Evolutionary conservation across 53 echinoderm and acorn worm genomes (phyloP).

Genomic region (Paracentrotus lividus): DNA sequence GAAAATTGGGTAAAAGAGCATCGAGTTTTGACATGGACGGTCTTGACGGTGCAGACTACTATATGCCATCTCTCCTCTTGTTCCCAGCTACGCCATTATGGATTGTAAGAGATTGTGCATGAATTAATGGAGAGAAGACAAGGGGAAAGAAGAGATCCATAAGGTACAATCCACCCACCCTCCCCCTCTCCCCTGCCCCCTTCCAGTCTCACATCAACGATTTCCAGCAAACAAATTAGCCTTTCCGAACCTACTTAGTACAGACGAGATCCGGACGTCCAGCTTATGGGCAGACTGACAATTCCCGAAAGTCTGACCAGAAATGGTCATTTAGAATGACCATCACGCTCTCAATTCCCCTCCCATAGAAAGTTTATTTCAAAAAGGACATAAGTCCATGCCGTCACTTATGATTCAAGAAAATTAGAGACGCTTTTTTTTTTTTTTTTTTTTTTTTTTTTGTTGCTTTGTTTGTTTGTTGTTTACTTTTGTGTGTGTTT

Average conservation of each 20-base stretch:
- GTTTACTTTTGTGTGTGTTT: too few species aligned
- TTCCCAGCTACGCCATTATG: too few species aligned
- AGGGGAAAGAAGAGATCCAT: constrained; percentile 25
- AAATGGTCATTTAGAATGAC: constrained; percentile 40
- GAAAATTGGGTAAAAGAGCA: too few species aligned
- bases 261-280: constrained; percentile 35
- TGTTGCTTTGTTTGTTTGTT: too few species aligned
- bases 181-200: not conserved
- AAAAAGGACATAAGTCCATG: not conserved
- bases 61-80: too few species aligned
- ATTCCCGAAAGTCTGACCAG: constrained; percentile 60
- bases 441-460: too few species aligned
- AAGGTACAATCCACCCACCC: constrained; percentile 31
- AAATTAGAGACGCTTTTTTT: too few species aligned
- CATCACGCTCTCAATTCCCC: constrained; percentile 1
- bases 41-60: too few species aligned
- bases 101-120: too few species aligned
- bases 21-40: too few species aligned
- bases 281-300: constrained; percentile 44
- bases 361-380: not conserved
- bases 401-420: too few species aligned
- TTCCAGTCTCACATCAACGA: too few species aligned
- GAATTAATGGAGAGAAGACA: not conserved
- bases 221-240: constrained; percentile 61
- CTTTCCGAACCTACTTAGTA: constrained; percentile 35